Conservation (phyloP, 2,113 vertebrate genomes). For the Toxostoma redivivum region DNA sequence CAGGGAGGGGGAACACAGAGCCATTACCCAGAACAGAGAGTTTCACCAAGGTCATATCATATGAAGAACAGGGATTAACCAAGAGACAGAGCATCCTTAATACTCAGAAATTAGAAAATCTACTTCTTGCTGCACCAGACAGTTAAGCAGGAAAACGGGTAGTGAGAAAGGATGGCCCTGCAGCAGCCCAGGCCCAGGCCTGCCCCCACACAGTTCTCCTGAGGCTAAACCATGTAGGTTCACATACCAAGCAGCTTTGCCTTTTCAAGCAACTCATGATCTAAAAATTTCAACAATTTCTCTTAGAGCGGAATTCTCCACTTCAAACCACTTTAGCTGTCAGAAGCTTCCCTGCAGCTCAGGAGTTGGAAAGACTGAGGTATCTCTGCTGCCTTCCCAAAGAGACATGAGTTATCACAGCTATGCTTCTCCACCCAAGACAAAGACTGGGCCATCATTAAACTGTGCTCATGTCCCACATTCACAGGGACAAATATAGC, state of each 20-base stretch:
- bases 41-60: not conserved
- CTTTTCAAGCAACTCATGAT: not conserved
- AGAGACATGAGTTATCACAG: not conserved
- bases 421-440: not conserved
- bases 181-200: not conserved
- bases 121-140: not conserved
- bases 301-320: not conserved
- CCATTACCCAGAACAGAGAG: not conserved
- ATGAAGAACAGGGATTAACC: not conserved
- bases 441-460: not conserved
- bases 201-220: not conserved
- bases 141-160: not conserved
- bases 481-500: not conserved
- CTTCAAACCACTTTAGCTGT: not conserved
- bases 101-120: not conserved
- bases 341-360: not conserved
- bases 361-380: not conserved
- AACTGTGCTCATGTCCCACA: not conserved
- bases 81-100: not conserved
- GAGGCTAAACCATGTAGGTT: fast-evolving
- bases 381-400: not conserved
- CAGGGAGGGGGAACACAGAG: not conserved
- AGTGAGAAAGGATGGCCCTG: not conserved
- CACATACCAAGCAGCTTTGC: not conserved
- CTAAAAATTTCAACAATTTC: slow-evolving; percentile 7